Percentiles rank a stretch among this genome's conserved stretches.
phyloP scores from a whole-genome alignment of 2,797 vertebrate genomes.

The Amazona ochrocephala region DNA sequence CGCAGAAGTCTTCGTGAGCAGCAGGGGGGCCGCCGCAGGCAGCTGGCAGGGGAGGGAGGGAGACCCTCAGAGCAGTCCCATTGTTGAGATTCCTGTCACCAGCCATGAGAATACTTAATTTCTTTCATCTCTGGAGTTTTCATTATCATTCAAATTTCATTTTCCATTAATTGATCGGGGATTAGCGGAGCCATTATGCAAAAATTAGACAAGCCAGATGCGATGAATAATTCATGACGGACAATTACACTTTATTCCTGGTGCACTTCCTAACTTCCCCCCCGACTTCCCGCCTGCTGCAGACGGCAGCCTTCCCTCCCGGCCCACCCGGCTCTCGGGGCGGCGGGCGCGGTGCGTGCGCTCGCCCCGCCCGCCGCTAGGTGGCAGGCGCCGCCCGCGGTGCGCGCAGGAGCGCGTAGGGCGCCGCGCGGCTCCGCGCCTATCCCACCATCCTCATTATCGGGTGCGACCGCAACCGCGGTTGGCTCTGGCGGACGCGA shows the following conservation, averaged over 20 bases:
- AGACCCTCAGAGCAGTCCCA: constrained; percentile 32
- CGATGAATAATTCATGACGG: constrained; percentile 81
- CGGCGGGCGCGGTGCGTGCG: too few relatives aligned
- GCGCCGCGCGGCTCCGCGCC: background rate
- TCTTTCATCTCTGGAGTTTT: constrained; percentile 79
- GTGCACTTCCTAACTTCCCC: constrained; percentile 74
- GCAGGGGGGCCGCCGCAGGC: background rate
- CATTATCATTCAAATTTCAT: constrained; percentile 85
- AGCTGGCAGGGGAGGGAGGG: constrained; percentile 11
- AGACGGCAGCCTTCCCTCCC: constrained; percentile 51
- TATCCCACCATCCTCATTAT: constrained; percentile 21
- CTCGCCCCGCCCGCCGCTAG: too few relatives aligned
- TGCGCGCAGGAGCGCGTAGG: background rate
- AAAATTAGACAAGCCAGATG: constrained; percentile 77
- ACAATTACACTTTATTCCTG: constrained; percentile 74
- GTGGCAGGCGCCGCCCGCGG: constrained; percentile 65
- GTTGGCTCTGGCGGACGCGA: background rate
- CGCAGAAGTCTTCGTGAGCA: fast-evolving
- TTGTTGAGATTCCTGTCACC: constrained; percentile 78
- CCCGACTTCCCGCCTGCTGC: constrained; percentile 62
- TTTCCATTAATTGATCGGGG: constrained; percentile 84
- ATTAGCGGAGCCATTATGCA: constrained; percentile 81
- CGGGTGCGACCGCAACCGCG: background rate
- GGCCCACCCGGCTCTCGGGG: constrained; percentile 1
- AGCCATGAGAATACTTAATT: constrained; percentile 78